A percentile compares a stretch with the other conserved stretches of the same genome.
Conservation (phyloP, 2,113 vertebrate genomes). For the Laterallus jamaicensis region DNA sequence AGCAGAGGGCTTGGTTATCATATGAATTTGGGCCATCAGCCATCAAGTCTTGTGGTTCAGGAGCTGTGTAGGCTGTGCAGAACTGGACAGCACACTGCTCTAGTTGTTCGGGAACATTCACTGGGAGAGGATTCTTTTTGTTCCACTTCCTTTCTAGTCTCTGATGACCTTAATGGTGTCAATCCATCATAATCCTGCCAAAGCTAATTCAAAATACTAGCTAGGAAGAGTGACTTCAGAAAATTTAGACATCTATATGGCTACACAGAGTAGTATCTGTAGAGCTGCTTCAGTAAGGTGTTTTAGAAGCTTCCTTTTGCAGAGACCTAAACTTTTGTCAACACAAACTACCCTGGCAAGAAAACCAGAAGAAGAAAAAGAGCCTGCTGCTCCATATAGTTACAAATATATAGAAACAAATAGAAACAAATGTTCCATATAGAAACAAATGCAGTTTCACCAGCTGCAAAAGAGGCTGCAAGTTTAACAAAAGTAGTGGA, state of each 20-base stretch:
- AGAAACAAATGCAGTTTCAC: not conserved
- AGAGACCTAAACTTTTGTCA: not conserved
- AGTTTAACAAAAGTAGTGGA: not conserved
- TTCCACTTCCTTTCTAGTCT: not conserved
- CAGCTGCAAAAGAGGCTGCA: not conserved
- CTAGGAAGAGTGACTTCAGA: not conserved
- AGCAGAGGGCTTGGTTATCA: not conserved
- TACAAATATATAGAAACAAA: not conserved
- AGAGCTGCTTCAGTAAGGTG: not conserved
- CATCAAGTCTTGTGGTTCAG: fast-evolving
- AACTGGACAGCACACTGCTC: fast-evolving
- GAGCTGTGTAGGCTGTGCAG: not conserved
- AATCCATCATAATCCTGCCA: not conserved
- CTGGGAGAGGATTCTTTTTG: not conserved
- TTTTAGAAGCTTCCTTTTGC: not conserved
- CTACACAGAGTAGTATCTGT: not conserved
- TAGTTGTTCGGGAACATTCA: not conserved
- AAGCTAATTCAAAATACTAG: not conserved
- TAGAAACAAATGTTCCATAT: too few relatives aligned
- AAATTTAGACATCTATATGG: not conserved
- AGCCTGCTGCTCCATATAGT: not conserved
- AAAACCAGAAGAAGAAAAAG: not conserved
- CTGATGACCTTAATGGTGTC: not conserved
- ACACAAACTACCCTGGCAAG: not conserved
- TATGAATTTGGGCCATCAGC: not conserved